A percentile compares a stretch with the other conserved stretches of the same genome.
Conservation (phyloP, 2,888 invertebrate species). For the Acronicta leporina region DNA sequence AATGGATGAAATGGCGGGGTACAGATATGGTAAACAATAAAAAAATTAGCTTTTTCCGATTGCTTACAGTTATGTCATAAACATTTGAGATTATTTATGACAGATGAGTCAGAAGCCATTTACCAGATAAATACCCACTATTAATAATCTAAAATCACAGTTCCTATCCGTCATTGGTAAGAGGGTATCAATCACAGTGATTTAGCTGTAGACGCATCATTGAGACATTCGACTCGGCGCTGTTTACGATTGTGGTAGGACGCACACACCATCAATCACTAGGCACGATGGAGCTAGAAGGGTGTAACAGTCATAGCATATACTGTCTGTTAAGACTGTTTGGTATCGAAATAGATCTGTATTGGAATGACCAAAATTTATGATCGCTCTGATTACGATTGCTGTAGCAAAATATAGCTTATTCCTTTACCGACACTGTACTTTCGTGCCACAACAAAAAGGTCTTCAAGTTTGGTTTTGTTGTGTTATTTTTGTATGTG, state of each 20-base stretch:
- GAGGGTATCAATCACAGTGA: slow-evolving; percentile 55
- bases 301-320: background rate
- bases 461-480: no score
- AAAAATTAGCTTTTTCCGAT: no score
- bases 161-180: slow-evolving; percentile 42
- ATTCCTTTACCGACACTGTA: no score
- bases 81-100: background rate
- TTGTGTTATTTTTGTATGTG: no score
- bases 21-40: no score
- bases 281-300: slow-evolving; percentile 4
- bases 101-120: background rate
- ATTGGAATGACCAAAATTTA: background rate
- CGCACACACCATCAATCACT: slow-evolving; percentile 40
- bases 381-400: background rate
- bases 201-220: slow-evolving; percentile 58
- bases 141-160: background rate
- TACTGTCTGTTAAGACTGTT: background rate
- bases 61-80: background rate
- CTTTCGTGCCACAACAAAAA: no score
- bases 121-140: background rate
- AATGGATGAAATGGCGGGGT: no score
- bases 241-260: slow-evolving; percentile 43
- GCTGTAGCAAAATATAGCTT: no score
- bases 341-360: background rate
- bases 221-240: slow-evolving; percentile 51